Percentiles rank a stretch among this genome's conserved stretches.
These are phyloP conservation scores for Calycopis cecrops DNA, from an alignment of 1,140 invertebrate genomes.

Conservation along the genomic window DNA sequence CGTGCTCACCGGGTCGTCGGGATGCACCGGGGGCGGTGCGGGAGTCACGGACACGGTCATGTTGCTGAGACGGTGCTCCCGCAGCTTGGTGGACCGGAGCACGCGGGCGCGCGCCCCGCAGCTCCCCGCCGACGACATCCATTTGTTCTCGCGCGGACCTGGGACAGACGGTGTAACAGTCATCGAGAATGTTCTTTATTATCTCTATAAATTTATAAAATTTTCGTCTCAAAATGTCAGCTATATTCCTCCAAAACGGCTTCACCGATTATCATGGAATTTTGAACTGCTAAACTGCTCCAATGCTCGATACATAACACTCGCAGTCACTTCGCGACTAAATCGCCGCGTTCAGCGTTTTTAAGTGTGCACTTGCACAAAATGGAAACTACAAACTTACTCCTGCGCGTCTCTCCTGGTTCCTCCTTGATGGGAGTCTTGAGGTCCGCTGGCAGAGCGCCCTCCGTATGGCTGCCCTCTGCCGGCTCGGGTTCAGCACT, in stretches of 20 bases:
- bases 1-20: conserved; percentile 54
- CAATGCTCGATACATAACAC: no score
- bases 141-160: conserved; percentile 66
- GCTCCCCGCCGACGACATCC: conserved; percentile 54
- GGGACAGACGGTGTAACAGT: neutral
- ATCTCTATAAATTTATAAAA: no score
- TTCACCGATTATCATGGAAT: no score
- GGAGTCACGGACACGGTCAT: conserved; percentile 73
- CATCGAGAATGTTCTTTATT: no score
- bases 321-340: no score
- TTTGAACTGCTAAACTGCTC: no score
- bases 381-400: no score
- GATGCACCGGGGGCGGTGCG: conserved; percentile 41
- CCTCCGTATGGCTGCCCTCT: conserved; percentile 55
- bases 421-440: conserved; percentile 53
- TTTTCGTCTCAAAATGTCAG: no score
- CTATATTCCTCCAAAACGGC: no score
- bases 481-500: conserved; percentile 57
- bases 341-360: no score
- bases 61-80: conserved; percentile 69
- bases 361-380: no score
- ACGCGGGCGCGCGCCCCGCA: conserved; percentile 47
- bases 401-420: conserved; percentile 40
- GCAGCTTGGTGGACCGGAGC: conserved; percentile 55
- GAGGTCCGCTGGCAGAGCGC: conserved; percentile 42